These are phyloP conservation scores for Hipparchia sbordonii DNA, from an alignment of 2,888 invertebrate species.

Conservation along the genomic window DNA sequence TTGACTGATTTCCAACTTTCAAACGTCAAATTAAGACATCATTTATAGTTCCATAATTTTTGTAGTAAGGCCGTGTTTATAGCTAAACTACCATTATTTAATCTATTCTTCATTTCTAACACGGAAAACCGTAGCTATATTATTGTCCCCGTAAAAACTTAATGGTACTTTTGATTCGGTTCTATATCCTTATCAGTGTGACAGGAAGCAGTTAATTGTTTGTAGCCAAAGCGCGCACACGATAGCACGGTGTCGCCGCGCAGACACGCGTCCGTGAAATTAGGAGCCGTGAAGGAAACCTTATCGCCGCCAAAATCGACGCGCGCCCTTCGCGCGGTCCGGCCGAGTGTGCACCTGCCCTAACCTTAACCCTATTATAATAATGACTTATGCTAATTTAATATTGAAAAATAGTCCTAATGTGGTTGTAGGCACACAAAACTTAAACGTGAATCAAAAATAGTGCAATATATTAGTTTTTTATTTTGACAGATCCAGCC, in stretches of 20 bases:
- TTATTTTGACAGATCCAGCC: no score
- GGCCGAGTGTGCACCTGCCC: conserved; percentile 59
- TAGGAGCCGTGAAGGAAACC: conserved; percentile 52
- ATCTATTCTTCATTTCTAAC: no score
- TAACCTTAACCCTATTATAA: conserved; percentile 37
- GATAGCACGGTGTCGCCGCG: conserved; percentile 57
- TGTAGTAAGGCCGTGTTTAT: no score
- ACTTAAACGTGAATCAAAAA: neutral
- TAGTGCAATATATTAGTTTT: no score
- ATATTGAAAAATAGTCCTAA: neutral
- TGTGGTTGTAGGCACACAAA: neutral
- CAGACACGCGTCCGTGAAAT: conserved; percentile 56
- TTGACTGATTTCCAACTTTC: no score
- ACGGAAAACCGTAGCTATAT: no score
- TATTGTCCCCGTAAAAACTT: neutral
- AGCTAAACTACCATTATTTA: no score
- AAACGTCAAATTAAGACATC: no score
- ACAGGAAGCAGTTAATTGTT: conserved; percentile 40
- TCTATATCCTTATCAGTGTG: conserved; percentile 25
- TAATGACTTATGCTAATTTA: neutral
- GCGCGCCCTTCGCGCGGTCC: conserved; percentile 39
- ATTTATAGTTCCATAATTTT: no score
- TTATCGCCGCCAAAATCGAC: conserved; percentile 42
- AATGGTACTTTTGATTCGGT: conserved; percentile 17
- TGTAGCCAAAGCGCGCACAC: conserved; percentile 30